These are phyloP conservation scores for Myotis yumanensis DNA, from an alignment of 2,113 vertebrate species.

Conservation along the genomic window DNA sequence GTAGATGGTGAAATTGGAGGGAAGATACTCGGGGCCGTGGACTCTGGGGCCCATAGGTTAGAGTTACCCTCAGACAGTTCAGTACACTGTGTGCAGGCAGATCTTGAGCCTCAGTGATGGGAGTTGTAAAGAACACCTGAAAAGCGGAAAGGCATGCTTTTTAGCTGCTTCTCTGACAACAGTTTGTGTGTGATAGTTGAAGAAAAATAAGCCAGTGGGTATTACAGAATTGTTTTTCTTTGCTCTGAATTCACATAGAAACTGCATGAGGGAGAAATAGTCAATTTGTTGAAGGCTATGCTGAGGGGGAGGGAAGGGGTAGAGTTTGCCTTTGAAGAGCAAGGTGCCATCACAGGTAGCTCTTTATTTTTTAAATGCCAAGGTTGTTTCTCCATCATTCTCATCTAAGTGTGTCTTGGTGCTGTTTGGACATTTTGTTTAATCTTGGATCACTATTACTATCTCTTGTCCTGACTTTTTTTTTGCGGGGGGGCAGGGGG, in stretches of 20 bases:
- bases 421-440: background rate
- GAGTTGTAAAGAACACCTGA: slow-evolving; percentile 23
- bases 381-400: background rate
- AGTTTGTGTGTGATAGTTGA: slow-evolving; percentile 39
- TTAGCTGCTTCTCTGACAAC: slow-evolving; percentile 66
- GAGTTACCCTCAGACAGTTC: background rate
- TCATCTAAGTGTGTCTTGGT: background rate
- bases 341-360: background rate
- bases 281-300: background rate
- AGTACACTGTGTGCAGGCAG: background rate
- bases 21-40: background rate
- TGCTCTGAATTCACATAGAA: background rate
- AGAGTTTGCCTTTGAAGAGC: background rate
- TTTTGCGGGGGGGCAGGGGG: no score
- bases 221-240: background rate
- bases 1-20: background rate
- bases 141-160: background rate
- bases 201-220: slow-evolving; percentile 36
- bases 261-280: background rate
- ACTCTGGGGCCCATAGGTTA: background rate
- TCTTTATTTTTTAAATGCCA: background rate
- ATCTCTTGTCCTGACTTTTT: background rate
- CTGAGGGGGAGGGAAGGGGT: background rate
- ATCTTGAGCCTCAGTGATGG: slow-evolving; percentile 49
- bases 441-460: background rate